These are phyloP conservation scores for Amphimallon solstitiale DNA, from an alignment of 2,888 invertebrate species.

Conservation along the genomic window DNA sequence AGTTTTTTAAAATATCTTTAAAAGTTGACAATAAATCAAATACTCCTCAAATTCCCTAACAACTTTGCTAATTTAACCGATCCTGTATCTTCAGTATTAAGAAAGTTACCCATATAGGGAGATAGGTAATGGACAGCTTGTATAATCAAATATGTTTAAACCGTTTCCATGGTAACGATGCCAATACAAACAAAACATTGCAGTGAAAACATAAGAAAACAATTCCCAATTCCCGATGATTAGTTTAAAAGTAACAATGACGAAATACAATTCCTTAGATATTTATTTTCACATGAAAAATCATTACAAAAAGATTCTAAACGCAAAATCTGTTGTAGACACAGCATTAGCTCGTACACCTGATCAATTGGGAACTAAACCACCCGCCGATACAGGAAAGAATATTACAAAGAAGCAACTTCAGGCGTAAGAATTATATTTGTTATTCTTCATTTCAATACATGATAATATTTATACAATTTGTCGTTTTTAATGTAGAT, in stretches of 20 bases:
- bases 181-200: too few species aligned
- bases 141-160: too few species aligned
- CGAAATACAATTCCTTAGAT: slow-evolving; percentile 45
- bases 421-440: not conserved
- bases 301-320: slow-evolving; percentile 61
- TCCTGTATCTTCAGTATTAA: too few species aligned
- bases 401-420: not conserved
- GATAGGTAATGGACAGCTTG: too few species aligned
- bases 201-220: too few species aligned
- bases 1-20: too few species aligned
- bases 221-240: too few species aligned
- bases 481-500: slow-evolving; percentile 10
- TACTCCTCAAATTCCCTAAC: too few species aligned
- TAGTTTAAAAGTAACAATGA: not conserved
- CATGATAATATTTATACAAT: not conserved
- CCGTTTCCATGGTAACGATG: too few species aligned
- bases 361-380: slow-evolving; percentile 10
- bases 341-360: slow-evolving; percentile 53
- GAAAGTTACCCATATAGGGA: too few species aligned
- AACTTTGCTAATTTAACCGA: too few species aligned
- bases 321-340: slow-evolving; percentile 59
- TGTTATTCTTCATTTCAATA: slow-evolving; percentile 6
- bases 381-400: not conserved
- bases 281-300: slow-evolving; percentile 63
- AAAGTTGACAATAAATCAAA: too few species aligned